Conservation (phyloP, 2,888 invertebrate genomes). For the Mycalesis mineus region DNA sequence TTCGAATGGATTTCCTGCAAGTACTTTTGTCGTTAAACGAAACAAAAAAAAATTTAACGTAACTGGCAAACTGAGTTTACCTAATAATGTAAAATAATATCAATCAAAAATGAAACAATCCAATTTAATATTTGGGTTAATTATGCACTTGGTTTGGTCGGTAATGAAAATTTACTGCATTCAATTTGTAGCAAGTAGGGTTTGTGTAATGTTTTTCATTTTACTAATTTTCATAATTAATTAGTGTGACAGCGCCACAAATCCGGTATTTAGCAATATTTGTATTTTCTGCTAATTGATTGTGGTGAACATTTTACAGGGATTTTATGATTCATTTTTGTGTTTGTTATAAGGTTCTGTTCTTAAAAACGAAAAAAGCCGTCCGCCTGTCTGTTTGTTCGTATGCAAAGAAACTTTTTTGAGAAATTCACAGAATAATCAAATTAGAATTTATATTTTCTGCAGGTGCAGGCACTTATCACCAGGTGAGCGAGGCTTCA, state of each 20-base stretch:
- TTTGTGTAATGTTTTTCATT: conserved; percentile 16
- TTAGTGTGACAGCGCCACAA: conserved; percentile 7
- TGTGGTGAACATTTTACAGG: not conserved
- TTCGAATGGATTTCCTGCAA: too few relatives aligned
- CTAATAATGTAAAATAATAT: conserved; percentile 7
- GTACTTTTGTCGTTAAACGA: too few relatives aligned
- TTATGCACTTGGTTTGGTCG: conserved; percentile 13
- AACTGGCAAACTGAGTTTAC: conserved; percentile 1
- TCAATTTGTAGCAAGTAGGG: conserved; percentile 12
- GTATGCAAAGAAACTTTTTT: too few relatives aligned
- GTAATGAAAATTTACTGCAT: conserved; percentile 16
- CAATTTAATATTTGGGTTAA: conserved; percentile 21
- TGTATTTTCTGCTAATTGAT: conserved; percentile 9
- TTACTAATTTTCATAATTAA: conserved; percentile 23
- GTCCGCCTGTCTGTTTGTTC: too few relatives aligned
- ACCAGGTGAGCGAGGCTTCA: too few relatives aligned
- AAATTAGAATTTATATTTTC: too few relatives aligned
- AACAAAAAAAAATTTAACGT: too few relatives aligned
- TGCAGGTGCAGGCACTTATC: too few relatives aligned
- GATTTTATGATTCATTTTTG: not conserved
- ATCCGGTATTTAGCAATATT: conserved; percentile 10
- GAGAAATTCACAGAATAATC: too few relatives aligned
- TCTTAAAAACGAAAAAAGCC: too few relatives aligned
- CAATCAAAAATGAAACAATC: conserved; percentile 18
- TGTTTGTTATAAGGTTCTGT: too few relatives aligned